These are phyloP conservation scores for Parapsyche elsis DNA, from an alignment of 1,140 invertebrate genomes.

Conservation along the genomic window DNA sequence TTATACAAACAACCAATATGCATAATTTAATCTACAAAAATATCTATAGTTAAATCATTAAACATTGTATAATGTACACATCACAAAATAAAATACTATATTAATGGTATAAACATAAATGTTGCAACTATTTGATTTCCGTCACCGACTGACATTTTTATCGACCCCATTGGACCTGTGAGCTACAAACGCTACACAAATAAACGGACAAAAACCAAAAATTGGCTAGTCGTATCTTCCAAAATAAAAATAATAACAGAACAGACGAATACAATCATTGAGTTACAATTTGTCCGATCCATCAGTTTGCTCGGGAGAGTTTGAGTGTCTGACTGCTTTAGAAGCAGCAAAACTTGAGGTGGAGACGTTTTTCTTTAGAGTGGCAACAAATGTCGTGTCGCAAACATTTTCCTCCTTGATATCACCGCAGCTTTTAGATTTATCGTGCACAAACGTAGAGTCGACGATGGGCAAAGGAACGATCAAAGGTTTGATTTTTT, in stretches of 20 bases:
- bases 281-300: conserved; percentile 26
- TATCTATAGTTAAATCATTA: neutral
- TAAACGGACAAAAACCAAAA: neutral
- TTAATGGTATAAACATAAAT: no score
- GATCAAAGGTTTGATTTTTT: neutral
- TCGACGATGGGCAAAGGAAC: neutral
- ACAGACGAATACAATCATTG: neutral
- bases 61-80: no score
- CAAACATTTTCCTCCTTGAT: neutral
- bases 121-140: no score
- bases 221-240: neutral
- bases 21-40: neutral
- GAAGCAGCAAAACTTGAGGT: neutral
- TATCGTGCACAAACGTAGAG: neutral
- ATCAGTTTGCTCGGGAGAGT: neutral
- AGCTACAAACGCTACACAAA: neutral
- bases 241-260: neutral
- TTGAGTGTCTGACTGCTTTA: neutral
- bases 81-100: no score
- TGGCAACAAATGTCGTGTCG: neutral
- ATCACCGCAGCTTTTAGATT: neutral
- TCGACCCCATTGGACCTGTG: no score
- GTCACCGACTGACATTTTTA: no score
- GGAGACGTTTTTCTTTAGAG: conserved; percentile 1
- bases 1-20: neutral